Evolutionary conservation across 2,113 vertebrate genomes (phyloP).

Genomic region (Istiophorus platypterus): DNA sequence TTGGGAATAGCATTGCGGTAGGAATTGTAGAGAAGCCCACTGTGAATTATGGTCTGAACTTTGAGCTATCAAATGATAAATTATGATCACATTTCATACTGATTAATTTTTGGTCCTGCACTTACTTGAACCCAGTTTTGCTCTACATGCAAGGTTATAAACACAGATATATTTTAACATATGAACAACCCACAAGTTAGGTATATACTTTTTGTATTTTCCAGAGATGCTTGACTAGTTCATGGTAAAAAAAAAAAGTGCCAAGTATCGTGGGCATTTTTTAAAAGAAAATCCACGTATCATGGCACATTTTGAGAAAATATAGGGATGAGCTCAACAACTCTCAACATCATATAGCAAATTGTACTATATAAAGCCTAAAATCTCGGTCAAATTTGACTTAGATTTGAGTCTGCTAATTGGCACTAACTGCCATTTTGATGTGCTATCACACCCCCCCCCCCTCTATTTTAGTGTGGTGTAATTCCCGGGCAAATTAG

Average conservation of each 20-base stretch:
- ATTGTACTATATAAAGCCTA: background rate
- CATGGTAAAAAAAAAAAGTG: background rate
- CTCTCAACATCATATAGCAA: background rate
- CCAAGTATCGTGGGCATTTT: background rate
- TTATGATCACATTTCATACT: background rate
- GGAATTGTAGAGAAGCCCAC: background rate
- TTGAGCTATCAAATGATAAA: background rate
- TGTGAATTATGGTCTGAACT: background rate
- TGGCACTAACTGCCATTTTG: background rate
- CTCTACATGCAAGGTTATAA: background rate
- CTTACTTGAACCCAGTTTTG: conserved; percentile 1
- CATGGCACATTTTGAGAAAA: background rate
- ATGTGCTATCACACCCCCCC: background rate
- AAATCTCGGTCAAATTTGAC: background rate
- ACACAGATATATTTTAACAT: background rate
- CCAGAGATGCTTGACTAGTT: background rate
- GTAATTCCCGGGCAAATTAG: background rate
- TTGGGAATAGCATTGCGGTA: conserved; percentile 3
- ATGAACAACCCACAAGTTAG: background rate
- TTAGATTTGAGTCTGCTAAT: background rate
- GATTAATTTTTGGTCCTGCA: background rate
- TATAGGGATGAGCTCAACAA: background rate
- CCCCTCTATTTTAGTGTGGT: background rate
- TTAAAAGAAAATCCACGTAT: background rate
- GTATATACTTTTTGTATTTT: background rate